A percentile compares a stretch with the other conserved stretches of the same genome.
phyloP scores from a whole-genome alignment of 2,113 vertebrate species.

The Pachyramphus minor region DNA sequence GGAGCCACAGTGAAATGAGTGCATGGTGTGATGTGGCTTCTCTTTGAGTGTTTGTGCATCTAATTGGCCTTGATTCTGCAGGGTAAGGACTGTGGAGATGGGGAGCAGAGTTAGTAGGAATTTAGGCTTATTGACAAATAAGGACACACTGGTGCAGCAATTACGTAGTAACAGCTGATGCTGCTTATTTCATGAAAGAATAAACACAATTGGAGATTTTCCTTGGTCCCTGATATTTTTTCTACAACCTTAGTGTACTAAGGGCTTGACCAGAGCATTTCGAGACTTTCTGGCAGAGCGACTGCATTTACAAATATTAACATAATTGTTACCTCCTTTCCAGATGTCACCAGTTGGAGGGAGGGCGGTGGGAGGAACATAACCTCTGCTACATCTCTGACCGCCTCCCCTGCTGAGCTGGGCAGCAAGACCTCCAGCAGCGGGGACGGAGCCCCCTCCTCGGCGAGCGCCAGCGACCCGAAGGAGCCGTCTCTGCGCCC shows the following conservation, averaged over 20 bases:
- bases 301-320: background rate
- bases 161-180: background rate
- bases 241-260: background rate
- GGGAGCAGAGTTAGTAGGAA: background rate
- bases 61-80: background rate
- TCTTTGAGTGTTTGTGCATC: background rate
- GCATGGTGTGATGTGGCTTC: background rate
- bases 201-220: background rate
- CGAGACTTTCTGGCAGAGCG: background rate
- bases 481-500: slow-evolving; percentile 93
- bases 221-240: background rate
- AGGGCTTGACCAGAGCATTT: background rate
- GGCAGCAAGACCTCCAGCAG: slow-evolving; percentile 82
- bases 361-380: slow-evolving; percentile 99
- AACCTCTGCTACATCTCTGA: slow-evolving; percentile 84
- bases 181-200: background rate
- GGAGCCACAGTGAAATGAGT: background rate
- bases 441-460: slow-evolving; percentile 82
- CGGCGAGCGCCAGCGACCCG: slow-evolving; percentile 73
- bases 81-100: background rate
- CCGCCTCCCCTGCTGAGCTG: slow-evolving; percentile 84
- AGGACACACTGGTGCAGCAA: background rate
- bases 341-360: slow-evolving; percentile 99
- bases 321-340: background rate
- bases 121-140: background rate